A percentile compares a stretch with the other conserved stretches of the same genome.
Conservation (phyloP, 2,113 vertebrate species). For the Pelvicachromis taeniatus region DNA sequence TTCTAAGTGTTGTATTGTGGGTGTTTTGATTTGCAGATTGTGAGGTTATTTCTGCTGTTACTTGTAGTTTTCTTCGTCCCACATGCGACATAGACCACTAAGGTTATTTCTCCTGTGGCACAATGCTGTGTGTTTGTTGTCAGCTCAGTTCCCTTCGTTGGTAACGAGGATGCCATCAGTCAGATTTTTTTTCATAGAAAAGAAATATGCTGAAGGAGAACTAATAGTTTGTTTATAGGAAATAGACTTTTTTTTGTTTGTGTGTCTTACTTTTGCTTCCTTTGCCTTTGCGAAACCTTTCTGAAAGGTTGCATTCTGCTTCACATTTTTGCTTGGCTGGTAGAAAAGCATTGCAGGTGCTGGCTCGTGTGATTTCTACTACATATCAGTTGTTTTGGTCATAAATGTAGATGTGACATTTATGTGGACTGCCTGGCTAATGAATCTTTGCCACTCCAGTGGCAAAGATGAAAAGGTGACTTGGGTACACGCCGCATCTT, state of each 20-base stretch:
- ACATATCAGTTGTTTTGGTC: slow-evolving; percentile 15
- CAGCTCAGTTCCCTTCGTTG: neutral
- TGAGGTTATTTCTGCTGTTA: neutral
- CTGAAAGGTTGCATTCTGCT: slow-evolving; percentile 33
- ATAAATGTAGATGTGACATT: slow-evolving; percentile 70
- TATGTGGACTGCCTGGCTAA: slow-evolving; percentile 55
- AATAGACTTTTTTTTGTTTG: neutral
- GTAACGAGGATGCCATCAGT: neutral
- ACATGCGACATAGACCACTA: neutral
- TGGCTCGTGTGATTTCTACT: slow-evolving; percentile 27
- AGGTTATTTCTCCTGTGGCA: neutral
- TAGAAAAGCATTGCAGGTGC: slow-evolving; percentile 1
- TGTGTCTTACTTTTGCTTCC: slow-evolving; percentile 7
- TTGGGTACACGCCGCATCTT: slow-evolving; percentile 16
- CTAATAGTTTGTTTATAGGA: neutral
- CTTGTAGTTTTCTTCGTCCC: neutral
- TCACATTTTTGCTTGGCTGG: slow-evolving; percentile 45
- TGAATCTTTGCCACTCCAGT: slow-evolving; percentile 58
- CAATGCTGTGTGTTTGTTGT: neutral
- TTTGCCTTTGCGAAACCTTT: slow-evolving; percentile 11
- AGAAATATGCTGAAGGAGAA: neutral
- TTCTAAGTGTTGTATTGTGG: neutral
- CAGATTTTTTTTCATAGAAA: neutral
- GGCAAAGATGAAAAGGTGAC: slow-evolving; percentile 65
- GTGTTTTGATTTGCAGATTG: slow-evolving; percentile 2